Conservation (phyloP, 2,888 invertebrate species). For the Dromius quadrimaculatus region DNA sequence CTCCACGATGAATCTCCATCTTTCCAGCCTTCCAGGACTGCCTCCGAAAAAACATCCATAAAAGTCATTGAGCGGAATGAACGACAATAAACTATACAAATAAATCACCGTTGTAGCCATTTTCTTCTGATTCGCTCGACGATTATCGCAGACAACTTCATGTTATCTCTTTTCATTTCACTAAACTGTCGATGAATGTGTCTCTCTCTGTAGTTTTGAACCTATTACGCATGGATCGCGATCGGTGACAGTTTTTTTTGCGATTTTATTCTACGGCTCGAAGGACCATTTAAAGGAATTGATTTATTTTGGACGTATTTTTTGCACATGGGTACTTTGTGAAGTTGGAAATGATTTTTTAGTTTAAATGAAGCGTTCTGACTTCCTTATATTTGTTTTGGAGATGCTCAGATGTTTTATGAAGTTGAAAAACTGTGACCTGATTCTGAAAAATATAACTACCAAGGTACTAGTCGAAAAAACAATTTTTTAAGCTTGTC, state of each 20-base stretch:
- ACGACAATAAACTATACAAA: constrained; percentile 64
- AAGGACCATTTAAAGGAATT: constrained; percentile 45
- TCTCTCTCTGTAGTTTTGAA: constrained; percentile 21
- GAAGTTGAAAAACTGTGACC: too few relatives aligned
- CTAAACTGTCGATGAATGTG: neutral
- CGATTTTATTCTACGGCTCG: constrained; percentile 29
- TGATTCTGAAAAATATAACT: too few relatives aligned
- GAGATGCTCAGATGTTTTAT: too few relatives aligned
- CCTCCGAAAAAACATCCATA: constrained; percentile 62
- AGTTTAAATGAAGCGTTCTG: constrained; percentile 32
- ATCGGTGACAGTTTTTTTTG: constrained; percentile 45
- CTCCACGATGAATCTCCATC: constrained; percentile 29
- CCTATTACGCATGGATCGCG: constrained; percentile 46
- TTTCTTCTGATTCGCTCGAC: constrained; percentile 57
- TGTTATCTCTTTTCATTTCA: neutral
- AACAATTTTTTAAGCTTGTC: too few relatives aligned
- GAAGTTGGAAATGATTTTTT: constrained; percentile 16
- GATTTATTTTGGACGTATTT: constrained; percentile 42
- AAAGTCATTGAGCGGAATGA: constrained; percentile 64
- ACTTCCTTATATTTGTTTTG: too few relatives aligned
- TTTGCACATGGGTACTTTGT: constrained; percentile 1
- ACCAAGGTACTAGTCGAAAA: too few relatives aligned
- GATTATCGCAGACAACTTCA: constrained; percentile 42
- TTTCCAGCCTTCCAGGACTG: constrained; percentile 10
- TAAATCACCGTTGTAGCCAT: constrained; percentile 62